Conservation (phyloP, 2,797 vertebrate genomes). For the Pangasius krempfi region DNA sequence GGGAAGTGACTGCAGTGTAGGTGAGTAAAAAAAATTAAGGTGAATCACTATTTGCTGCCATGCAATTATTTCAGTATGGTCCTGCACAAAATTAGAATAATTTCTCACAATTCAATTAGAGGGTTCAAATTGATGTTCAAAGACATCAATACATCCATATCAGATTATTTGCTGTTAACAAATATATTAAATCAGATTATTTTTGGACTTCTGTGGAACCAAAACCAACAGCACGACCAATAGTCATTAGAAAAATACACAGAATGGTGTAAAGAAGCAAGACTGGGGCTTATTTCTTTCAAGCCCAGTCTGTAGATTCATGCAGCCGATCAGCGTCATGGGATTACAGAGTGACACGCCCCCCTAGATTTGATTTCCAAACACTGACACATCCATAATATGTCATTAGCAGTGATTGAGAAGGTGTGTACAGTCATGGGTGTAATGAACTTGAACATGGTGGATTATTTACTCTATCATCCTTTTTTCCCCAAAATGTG, state of each 20-base stretch:
- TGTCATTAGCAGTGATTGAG: not conserved
- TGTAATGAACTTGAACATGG: not conserved
- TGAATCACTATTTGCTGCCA: not conserved
- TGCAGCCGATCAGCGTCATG: not conserved
- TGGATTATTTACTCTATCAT: not conserved
- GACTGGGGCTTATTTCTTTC: not conserved
- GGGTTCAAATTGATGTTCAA: not conserved
- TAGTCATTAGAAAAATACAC: not conserved
- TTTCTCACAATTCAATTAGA: not conserved
- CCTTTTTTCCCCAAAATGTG: not conserved
- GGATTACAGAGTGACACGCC: not conserved
- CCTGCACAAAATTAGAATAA: not conserved
- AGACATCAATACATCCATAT: not conserved
- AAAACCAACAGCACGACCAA: not conserved
- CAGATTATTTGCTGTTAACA: not conserved
- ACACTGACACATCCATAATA: not conserved
- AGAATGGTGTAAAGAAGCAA: not conserved
- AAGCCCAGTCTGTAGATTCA: not conserved
- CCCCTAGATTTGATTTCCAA: not conserved
- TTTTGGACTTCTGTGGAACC: not conserved
- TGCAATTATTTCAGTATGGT: not conserved
- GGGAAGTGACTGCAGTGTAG: slow-evolving; percentile 89
- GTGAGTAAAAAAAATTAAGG: slow-evolving; percentile 70
- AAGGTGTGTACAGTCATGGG: not conserved
- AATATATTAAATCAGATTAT: not conserved